Base-by-base conservation (phyloP, 1,140 invertebrate species). In the Diprion similis region DNA sequence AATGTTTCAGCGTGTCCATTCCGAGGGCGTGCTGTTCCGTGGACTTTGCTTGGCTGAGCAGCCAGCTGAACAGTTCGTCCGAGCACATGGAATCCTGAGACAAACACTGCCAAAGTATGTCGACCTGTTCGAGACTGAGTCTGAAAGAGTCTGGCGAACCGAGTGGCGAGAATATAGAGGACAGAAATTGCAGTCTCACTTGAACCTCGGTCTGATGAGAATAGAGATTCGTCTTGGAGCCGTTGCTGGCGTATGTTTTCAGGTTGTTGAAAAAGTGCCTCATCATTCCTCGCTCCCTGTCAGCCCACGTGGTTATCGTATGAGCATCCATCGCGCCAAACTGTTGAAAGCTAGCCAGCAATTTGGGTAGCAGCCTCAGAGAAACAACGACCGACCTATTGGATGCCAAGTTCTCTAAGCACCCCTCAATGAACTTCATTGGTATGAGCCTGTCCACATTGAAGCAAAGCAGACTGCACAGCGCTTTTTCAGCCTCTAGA, bases 381-480 rank as follows among this genome's bases (percentile, higher is more conserved):
- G 96, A 97, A 0, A 98, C 93, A 0, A 97, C 94, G 0, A 98
- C 95, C 71, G 96, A 97, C 79, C 91, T 91, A 86, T 98, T 96
- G 73, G 92, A 92, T 13, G 95, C 93, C 65, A 98, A 88, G 88
- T 98, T 98, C 77, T 97, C 93, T 46, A 98, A 88, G 82, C 96
- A 98, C 0, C 96, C 96, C 87, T 98, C 96, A 80, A 98, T 98
- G 80, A 98, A 98, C 88, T 97, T 97, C 83, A 96, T 96, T 47
- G 95, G 90, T 70, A 98, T 96, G 67, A 93, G 89, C 76, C 95
- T 93, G 81, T 97, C 95, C 48, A 95, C 95, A 81, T 95, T 97
- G 79, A 95, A 97, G 82, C 96, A 98, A 1, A 98, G 89, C 2
- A 98, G 86, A 79, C 95, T 96, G 78, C 94, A 95, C 0, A 98